Conservation (phyloP, 2,113 vertebrate genomes). For the Apodemus sylvaticus region DNA sequence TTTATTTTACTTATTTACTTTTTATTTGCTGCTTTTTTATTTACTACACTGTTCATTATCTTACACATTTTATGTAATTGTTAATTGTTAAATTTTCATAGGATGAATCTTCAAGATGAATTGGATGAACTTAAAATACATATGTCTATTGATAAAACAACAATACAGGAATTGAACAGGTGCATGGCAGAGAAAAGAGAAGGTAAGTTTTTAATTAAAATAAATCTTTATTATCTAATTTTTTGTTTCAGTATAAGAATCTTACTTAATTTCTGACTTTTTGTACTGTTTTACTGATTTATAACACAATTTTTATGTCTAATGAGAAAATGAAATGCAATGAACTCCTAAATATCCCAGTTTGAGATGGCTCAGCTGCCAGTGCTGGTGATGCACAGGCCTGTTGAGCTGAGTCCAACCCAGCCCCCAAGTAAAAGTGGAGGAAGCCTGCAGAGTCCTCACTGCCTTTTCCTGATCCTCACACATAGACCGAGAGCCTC, state of each 20-base stretch:
- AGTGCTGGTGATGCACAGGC: not conserved
- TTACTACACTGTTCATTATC: conserved; percentile 10
- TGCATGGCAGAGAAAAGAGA: conserved; percentile 84
- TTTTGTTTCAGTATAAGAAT: conserved; percentile 15
- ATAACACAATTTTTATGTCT: conserved; percentile 7
- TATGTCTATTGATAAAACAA: conserved; percentile 86
- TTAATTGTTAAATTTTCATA: conserved; percentile 75
- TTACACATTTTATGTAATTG: conserved; percentile 51
- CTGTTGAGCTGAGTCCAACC: not conserved
- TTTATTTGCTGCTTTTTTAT: not conserved
- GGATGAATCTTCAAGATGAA: conserved; percentile 90
- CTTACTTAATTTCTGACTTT: not conserved
- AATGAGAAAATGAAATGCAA: not conserved
- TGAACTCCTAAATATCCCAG: not conserved
- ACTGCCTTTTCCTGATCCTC: not conserved
- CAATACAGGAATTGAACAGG: conserved; percentile 86
- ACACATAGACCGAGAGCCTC: not conserved
- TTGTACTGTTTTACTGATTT: not conserved
- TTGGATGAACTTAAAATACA: conserved; percentile 89
- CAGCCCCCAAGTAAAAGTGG: not conserved
- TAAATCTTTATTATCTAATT: conserved; percentile 3
- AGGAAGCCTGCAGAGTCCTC: not conserved
- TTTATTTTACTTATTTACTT: no score
- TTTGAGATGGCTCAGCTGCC: not conserved
- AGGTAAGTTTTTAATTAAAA: conserved; percentile 79